A percentile compares a stretch with the other conserved stretches of the same genome.
Conservation (phyloP, 2,888 invertebrate species). For the Pilophorus perplexus region DNA sequence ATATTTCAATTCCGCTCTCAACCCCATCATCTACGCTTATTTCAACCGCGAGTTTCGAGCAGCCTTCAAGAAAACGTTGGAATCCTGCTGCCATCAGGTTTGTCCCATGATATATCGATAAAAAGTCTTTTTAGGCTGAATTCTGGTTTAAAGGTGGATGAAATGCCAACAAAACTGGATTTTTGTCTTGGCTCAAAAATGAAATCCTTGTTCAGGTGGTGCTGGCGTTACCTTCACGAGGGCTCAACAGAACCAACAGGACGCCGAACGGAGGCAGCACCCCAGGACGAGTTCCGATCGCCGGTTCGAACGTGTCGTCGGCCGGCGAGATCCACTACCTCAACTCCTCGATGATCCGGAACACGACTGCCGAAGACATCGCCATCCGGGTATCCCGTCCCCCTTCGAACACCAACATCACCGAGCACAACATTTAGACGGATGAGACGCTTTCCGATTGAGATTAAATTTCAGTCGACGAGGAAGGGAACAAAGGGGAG, state of each 20-base stretch:
- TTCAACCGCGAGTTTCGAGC: slow-evolving; percentile 95
- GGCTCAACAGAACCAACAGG: neutral
- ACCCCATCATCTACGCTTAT: slow-evolving; percentile 95
- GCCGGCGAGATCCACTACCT: slow-evolving; percentile 48
- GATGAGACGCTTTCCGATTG: too few relatives aligned
- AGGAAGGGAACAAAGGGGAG: too few relatives aligned
- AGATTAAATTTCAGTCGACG: too few relatives aligned
- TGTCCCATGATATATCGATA: too few relatives aligned
- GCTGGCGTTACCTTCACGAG: slow-evolving; percentile 17
- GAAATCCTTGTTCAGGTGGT: too few relatives aligned
- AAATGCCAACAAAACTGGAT: too few relatives aligned
- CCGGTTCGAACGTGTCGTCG: slow-evolving; percentile 54
- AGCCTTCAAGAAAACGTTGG: slow-evolving; percentile 87
- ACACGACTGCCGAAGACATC: slow-evolving; percentile 46
- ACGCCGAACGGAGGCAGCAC: slow-evolving; percentile 13
- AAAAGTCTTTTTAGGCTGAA: too few relatives aligned
- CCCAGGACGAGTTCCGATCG: slow-evolving; percentile 50
- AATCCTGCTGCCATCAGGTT: slow-evolving; percentile 66
- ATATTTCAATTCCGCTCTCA: slow-evolving; percentile 94
- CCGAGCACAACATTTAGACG: slow-evolving; percentile 27
- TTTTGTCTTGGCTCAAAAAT: too few relatives aligned
- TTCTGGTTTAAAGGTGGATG: too few relatives aligned
- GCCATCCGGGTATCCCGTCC: slow-evolving; percentile 25
- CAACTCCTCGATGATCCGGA: slow-evolving; percentile 47
- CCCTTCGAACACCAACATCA: slow-evolving; percentile 27